Evolutionary conservation across 1,140 invertebrate species (phyloP).

Genomic region (Drosophila ficusphila): DNA sequence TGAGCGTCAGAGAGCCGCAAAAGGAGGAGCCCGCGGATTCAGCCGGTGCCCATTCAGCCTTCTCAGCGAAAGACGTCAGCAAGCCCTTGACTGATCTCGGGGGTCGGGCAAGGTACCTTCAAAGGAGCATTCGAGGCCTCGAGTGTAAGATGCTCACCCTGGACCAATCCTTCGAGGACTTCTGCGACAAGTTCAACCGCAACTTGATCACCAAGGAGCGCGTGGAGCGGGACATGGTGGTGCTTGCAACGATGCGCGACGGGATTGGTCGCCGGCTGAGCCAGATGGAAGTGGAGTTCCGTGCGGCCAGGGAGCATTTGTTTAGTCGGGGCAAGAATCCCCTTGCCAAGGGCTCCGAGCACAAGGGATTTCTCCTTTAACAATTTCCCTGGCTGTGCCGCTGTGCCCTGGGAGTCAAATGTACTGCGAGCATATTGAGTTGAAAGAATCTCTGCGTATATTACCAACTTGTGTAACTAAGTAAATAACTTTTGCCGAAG

Average conservation of each 20-base stretch:
- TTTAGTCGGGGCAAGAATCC: not conserved
- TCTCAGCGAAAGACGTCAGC: not conserved
- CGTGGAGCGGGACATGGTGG: constrained; percentile 26
- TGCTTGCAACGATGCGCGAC: constrained; percentile 23
- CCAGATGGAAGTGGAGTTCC: constrained; percentile 38
- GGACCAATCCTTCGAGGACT: constrained; percentile 17
- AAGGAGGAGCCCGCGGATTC: not conserved
- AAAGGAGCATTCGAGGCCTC: constrained; percentile 5
- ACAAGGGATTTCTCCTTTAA: not conserved
- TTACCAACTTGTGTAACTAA: not conserved
- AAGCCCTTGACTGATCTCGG: not conserved
- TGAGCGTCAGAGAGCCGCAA: not conserved
- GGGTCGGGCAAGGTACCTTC: not conserved
- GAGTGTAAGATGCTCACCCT: constrained; percentile 18
- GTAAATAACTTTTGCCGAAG: too few relatives aligned
- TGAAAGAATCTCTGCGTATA: not conserved
- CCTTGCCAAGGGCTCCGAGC: not conserved
- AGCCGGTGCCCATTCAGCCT: not conserved
- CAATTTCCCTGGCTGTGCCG: not conserved
- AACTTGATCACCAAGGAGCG: constrained; percentile 13
- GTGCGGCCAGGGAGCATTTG: not conserved
- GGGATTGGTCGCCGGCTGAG: constrained; percentile 26
- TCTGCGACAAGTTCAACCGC: constrained; percentile 14
- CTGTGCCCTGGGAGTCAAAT: too few relatives aligned
- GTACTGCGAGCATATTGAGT: not conserved